Evolutionary conservation across 2,113 vertebrate genomes (phyloP).

Genomic region (Myxocyprinus asiaticus): DNA sequence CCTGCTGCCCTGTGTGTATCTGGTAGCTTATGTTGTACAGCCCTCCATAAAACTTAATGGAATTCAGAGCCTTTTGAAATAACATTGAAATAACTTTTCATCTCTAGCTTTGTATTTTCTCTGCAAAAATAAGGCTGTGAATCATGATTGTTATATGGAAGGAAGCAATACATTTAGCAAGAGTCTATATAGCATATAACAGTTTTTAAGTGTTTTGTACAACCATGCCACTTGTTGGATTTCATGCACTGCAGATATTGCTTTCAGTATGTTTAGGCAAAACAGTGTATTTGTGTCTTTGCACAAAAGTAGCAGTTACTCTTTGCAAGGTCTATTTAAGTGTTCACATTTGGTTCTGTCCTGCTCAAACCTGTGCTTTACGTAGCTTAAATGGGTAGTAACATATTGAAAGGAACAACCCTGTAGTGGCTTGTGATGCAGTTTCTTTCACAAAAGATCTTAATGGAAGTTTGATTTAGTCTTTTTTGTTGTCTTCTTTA

Average conservation of each 20-base stretch:
- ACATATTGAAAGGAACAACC: not conserved
- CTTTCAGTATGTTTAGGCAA: too few relatives aligned
- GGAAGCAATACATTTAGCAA: not conserved
- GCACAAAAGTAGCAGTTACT: too few relatives aligned
- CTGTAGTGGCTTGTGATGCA: not conserved
- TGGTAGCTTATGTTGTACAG: not conserved
- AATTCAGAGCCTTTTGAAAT: not conserved
- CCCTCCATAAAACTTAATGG: not conserved
- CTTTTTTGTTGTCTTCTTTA: not conserved
- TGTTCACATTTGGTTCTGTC: not conserved
- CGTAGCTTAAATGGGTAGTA: not conserved
- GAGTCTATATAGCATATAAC: not conserved
- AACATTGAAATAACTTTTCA: not conserved
- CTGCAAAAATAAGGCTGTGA: not conserved
- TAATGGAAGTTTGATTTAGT: not conserved
- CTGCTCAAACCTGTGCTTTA: not conserved
- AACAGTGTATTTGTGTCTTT: too few relatives aligned
- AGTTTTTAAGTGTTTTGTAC: not conserved
- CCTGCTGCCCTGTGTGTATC: not conserved
- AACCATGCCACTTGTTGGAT: not conserved
- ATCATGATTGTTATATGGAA: not conserved
- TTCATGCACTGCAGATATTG: too few relatives aligned
- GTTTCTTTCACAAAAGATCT: not conserved
- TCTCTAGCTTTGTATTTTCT: not conserved
- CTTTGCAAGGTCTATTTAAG: not conserved